Evolutionary conservation across 2,888 invertebrate species (phyloP).

Genomic region (Cyrtodaria siliqua): DNA sequence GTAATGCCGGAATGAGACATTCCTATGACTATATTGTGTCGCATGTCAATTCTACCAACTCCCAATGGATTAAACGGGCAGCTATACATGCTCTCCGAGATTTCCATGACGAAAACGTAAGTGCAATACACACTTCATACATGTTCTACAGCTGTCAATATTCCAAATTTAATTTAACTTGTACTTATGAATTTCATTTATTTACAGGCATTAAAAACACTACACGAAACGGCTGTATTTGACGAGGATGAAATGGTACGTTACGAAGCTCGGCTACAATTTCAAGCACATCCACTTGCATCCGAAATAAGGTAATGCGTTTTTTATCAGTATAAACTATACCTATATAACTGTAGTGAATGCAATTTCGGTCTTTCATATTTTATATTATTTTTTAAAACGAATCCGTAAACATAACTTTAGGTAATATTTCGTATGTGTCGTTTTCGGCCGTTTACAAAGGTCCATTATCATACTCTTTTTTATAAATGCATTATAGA

Average conservation of each 20-base stretch:
- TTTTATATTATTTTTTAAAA: no score
- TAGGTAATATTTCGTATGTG: no score
- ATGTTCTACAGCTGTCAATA: no score
- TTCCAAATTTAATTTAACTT: no score
- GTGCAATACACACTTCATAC: neutral
- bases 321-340: no score
- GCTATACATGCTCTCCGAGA: slow-evolving; percentile 72
- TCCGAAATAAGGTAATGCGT: slow-evolving; percentile 18
- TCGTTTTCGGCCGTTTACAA: no score
- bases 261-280: slow-evolving; percentile 70
- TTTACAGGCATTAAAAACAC: slow-evolving; percentile 66
- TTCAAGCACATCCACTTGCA: slow-evolving; percentile 67
- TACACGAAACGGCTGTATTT: slow-evolving; percentile 65
- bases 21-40: slow-evolving; percentile 75
- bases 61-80: slow-evolving; percentile 76
- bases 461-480: no score
- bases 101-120: slow-evolving; percentile 64
- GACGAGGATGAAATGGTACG: slow-evolving; percentile 74
- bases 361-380: no score
- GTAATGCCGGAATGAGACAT: slow-evolving; percentile 68
- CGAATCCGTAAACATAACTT: no score
- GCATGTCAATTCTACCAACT: slow-evolving; percentile 73
- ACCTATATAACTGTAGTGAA: no score
- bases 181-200: no score
- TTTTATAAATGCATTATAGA: no score